Evolutionary conservation across 2,113 vertebrate species (phyloP).

Genomic region (Eolophus roseicapilla): DNA sequence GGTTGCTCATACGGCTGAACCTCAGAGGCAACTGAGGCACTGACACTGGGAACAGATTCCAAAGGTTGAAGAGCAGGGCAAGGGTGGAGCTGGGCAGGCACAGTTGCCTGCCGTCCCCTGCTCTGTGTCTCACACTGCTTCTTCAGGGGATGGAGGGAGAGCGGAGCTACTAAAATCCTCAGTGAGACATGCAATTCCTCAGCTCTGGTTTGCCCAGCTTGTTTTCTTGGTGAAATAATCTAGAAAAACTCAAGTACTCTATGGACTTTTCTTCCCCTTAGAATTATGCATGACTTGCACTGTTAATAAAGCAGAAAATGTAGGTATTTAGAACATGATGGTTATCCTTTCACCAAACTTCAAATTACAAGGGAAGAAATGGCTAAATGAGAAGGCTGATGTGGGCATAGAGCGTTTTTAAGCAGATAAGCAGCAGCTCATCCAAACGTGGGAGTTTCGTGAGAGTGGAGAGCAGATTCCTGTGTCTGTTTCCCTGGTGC

Average conservation of each 20-base stretch:
- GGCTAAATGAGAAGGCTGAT: fast-evolving
- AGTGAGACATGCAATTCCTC: fast-evolving
- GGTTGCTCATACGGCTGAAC: background rate
- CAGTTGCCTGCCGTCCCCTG: no score
- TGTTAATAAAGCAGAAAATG: background rate
- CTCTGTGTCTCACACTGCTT: background rate
- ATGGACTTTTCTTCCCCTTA: background rate
- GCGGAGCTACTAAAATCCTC: background rate
- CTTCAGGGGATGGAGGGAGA: background rate
- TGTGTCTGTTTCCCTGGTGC: background rate
- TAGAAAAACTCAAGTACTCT: background rate
- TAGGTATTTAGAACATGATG: background rate
- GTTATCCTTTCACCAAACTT: background rate
- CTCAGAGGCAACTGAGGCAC: background rate
- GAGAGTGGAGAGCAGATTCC: background rate
- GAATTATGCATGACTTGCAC: background rate
- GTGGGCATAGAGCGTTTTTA: background rate
- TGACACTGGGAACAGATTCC: background rate
- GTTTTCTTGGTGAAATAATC: background rate
- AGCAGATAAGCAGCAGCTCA: background rate
- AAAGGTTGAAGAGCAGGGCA: background rate
- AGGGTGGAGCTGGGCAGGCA: background rate
- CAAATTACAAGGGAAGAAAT: background rate
- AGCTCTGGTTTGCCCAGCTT: background rate
- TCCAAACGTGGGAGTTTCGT: background rate